Conservation (phyloP, 2,797 vertebrate species). For the Philypnodon macrostomus region DNA sequence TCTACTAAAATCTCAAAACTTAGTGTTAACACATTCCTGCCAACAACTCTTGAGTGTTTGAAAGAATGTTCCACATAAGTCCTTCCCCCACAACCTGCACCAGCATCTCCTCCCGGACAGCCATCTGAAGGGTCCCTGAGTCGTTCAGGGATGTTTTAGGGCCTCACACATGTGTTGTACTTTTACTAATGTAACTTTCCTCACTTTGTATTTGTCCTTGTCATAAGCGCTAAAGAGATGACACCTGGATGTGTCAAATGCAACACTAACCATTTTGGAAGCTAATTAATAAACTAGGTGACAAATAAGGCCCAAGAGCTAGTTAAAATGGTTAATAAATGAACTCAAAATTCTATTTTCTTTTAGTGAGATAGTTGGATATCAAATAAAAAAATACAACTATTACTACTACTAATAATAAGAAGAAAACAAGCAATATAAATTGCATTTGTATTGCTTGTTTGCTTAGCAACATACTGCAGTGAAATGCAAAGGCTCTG, state of each 20-base stretch:
- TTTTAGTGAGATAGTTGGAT: no score
- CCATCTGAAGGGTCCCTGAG: slow-evolving; percentile 9
- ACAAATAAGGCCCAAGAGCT: background rate
- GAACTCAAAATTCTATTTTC: no score
- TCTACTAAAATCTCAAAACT: slow-evolving; percentile 51
- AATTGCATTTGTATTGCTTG: no score
- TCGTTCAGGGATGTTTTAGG: slow-evolving; percentile 26
- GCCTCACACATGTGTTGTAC: slow-evolving; percentile 30
- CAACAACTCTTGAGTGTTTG: slow-evolving; percentile 62
- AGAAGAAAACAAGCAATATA: no score
- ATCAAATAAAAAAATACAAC: no score
- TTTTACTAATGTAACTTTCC: slow-evolving; percentile 54
- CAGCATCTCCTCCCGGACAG: slow-evolving; percentile 9
- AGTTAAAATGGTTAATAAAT: no score
- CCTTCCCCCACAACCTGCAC: slow-evolving; percentile 42
- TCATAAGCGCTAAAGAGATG: slow-evolving; percentile 37
- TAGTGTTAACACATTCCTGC: slow-evolving; percentile 61
- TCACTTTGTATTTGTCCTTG: slow-evolving; percentile 38
- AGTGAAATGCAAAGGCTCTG: background rate
- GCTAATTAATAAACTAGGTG: slow-evolving; percentile 36
- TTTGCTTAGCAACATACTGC: no score
- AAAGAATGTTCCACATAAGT: slow-evolving; percentile 59
- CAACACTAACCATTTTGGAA: slow-evolving; percentile 35
- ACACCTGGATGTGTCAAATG: slow-evolving; percentile 52
- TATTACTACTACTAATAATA: no score